Percentiles rank a stretch among this genome's conserved stretches.
Evolutionary conservation across 92 coral and sea anemone genomes (phyloP).

Genomic region (Paramuricea clavata): DNA sequence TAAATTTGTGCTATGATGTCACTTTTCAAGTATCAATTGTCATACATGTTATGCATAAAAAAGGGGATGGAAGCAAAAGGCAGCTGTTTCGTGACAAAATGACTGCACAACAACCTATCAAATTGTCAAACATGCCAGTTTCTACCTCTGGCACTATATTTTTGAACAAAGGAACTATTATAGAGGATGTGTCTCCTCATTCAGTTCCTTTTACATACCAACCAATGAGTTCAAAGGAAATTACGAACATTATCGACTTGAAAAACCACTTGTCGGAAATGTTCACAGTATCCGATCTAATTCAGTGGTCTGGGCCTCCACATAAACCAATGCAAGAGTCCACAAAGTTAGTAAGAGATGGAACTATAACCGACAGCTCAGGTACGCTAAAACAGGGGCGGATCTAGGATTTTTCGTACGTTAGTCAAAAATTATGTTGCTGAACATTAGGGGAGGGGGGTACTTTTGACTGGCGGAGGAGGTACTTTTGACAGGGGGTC

Average conservation of each 20-base stretch:
- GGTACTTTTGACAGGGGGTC: no score
- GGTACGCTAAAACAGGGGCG: no score
- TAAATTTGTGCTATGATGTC: slow-evolving; percentile 40
- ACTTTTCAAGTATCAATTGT: slow-evolving; percentile 5
- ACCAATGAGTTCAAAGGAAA: slow-evolving; percentile 35
- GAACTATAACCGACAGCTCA: slow-evolving; percentile 60
- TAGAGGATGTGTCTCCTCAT: slow-evolving; percentile 65
- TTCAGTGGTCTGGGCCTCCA: slow-evolving; percentile 59
- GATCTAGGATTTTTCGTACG: no score
- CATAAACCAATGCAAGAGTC: slow-evolving; percentile 31
- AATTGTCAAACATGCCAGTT: slow-evolving; percentile 64
- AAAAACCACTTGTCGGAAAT: slow-evolving; percentile 51
- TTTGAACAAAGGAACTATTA: slow-evolving; percentile 60
- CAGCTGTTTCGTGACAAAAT: slow-evolving; percentile 43
- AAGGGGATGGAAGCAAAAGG: slow-evolving; percentile 49
- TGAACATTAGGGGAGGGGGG: no score
- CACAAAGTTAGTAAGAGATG: slow-evolving; percentile 62
- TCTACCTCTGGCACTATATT: slow-evolving; percentile 58
- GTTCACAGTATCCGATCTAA: slow-evolving; percentile 59
- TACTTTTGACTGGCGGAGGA: no score
- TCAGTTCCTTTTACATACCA: slow-evolving; percentile 55
- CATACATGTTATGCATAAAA: slow-evolving; percentile 49
- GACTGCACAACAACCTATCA: slow-evolving; percentile 56
- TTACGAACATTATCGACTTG: slow-evolving; percentile 28
- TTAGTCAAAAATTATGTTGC: no score